Base-by-base conservation (phyloP, 2,888 invertebrate species). In the Plebejus anna region DNA sequence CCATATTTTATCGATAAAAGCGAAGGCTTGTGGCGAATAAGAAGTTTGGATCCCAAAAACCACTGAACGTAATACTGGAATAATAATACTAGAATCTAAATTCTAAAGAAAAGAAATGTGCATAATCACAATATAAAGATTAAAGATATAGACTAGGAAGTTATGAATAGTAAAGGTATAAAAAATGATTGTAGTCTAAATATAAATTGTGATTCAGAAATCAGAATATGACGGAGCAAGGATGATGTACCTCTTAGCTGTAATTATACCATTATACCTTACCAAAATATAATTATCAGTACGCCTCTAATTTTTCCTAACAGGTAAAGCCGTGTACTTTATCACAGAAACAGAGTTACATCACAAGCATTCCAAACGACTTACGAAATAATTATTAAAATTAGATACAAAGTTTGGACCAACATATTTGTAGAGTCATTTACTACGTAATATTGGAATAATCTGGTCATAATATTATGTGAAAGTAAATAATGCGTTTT, bases 401-500 rank as follows among this genome's bases (percentile, higher is more conserved):
- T 32, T 11, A 32, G 72, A 73, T 73, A 51, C 47, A 73, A 9
- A 59, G 66, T 32, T 66, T 66, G 13, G 32, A 66, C 4, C 66
- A 66, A 32, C 32, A 32, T 66, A 66, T 66, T 32, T 66, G 9
- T 32, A 66, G 32, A 13, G 4, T 0, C 59, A 59, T 59, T 59
- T 61, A 61, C 11, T 61, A 9, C 7, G 28, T 6, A 61, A 22
- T 22, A 59, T 22, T 59, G 6, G 32, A 32, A 4, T 55, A 55
- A 47, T 28, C 55, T 51, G 32, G 28, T 28, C 22, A 22, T 28
- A 22, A 22, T 22, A 22, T 22, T 22, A 36, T 70, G 4, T 0
- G 76, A 32, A 57, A 16, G 55, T 76, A 71, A 76, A 71, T 38
- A 57, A 76, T 57, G 57, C 36, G 6, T 22, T 61, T 55, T 36